Evolutionary conservation across 2,888 invertebrate species (phyloP).

Genomic region (Cordilura impudica): DNA sequence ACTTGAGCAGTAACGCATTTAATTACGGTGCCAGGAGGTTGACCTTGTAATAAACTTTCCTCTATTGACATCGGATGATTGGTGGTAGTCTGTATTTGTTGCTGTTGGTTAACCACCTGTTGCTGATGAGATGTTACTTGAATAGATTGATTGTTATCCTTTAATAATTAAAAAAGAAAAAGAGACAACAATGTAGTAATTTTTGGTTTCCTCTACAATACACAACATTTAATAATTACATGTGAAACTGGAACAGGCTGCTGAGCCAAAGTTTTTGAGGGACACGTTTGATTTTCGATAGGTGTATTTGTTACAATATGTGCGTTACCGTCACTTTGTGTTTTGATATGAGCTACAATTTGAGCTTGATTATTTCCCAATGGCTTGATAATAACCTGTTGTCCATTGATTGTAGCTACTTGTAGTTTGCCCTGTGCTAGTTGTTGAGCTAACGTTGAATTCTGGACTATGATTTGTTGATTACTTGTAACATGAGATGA

Average conservation of each 20-base stretch:
- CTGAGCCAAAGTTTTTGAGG: constrained; percentile 52
- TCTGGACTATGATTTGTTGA: constrained; percentile 88
- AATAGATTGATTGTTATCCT: constrained; percentile 35
- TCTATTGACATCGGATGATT: constrained; percentile 79
- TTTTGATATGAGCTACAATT: constrained; percentile 86
- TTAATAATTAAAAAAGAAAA: not conserved
- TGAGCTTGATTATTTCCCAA: constrained; percentile 88
- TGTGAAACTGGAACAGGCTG: constrained; percentile 55
- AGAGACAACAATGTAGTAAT: too few relatives aligned
- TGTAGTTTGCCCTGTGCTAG: constrained; percentile 90
- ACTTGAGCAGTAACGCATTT: constrained; percentile 93
- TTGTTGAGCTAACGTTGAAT: constrained; percentile 87
- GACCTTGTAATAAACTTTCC: constrained; percentile 86
- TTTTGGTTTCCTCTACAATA: not conserved
- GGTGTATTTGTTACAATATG: constrained; percentile 76
- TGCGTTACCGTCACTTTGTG: constrained; percentile 79
- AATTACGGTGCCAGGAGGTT: constrained; percentile 91
- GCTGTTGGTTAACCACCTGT: constrained; percentile 60
- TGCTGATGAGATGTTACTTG: constrained; percentile 56
- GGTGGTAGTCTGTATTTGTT: constrained; percentile 55
- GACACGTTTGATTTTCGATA: constrained; percentile 65
- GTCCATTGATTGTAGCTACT: constrained; percentile 90
- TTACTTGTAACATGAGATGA: constrained; percentile 63
- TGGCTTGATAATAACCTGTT: constrained; percentile 89
- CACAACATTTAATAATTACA: constrained; percentile 1